Evolutionary conservation across 2,113 vertebrate species (phyloP).

Genomic region (Cebus imitator): DNA sequence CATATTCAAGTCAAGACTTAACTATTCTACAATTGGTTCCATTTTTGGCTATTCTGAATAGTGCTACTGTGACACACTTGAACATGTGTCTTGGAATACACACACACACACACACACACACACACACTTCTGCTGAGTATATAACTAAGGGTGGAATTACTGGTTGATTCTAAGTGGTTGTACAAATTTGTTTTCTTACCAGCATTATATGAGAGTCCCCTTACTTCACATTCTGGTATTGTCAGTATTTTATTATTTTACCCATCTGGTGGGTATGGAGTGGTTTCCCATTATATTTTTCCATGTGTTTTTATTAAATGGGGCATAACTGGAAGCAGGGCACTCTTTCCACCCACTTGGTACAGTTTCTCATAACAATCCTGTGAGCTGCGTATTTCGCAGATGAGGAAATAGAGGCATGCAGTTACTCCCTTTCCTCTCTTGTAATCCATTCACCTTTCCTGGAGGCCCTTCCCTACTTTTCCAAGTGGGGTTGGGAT

Average conservation of each 20-base stretch:
- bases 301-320: background rate
- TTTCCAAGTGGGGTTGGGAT: background rate
- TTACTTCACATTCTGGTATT: background rate
- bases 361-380: background rate
- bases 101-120: background rate
- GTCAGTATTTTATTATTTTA: background rate
- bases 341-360: background rate
- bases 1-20: background rate
- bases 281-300: background rate
- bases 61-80: background rate
- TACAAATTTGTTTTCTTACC: conserved; percentile 18
- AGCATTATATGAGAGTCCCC: background rate
- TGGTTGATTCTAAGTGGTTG: background rate
- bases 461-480: background rate
- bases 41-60: background rate
- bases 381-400: background rate
- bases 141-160: background rate
- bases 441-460: background rate
- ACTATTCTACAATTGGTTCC: background rate
- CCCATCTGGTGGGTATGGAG: background rate
- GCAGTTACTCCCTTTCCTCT: background rate
- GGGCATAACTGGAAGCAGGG: background rate
- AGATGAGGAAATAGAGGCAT: background rate
- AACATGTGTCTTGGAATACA: background rate
- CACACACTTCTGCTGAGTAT: background rate